Evolutionary conservation across 1,140 invertebrate species (phyloP).

Genomic region (Drosophila paulistorum): DNA sequence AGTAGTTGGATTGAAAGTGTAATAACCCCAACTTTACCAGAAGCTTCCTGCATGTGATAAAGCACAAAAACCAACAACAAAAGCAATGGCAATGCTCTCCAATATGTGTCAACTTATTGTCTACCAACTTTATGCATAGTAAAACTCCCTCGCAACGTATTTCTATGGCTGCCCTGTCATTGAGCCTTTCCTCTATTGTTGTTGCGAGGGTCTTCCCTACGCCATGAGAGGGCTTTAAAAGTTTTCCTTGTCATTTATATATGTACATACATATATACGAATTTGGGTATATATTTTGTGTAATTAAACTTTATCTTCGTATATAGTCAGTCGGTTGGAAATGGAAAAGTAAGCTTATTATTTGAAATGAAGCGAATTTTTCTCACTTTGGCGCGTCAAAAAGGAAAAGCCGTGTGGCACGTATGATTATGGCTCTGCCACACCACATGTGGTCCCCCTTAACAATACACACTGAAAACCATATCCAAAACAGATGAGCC

Average conservation of each 20-base stretch:
- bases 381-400: constrained; percentile 42
- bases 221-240: constrained; percentile 5
- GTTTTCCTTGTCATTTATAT: background rate
- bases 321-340: constrained; percentile 27
- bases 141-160: background rate
- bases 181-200: constrained; percentile 36
- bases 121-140: constrained; percentile 20
- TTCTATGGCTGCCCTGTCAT: constrained; percentile 34
- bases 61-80: constrained; percentile 24
- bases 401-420: constrained; percentile 33
- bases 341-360: constrained; percentile 41
- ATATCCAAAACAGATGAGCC: constrained; percentile 22
- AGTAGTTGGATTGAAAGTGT: constrained; percentile 30
- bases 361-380: constrained; percentile 39
- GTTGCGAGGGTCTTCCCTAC: constrained; percentile 34
- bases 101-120: constrained; percentile 57
- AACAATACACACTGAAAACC: background rate
- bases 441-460: constrained; percentile 32
- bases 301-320: constrained; percentile 64
- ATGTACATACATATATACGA: too few relatives aligned
- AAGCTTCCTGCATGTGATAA: constrained; percentile 52
- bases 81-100: constrained; percentile 29
- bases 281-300: constrained; percentile 9
- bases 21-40: constrained; percentile 41
- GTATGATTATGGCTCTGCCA: background rate